These are phyloP conservation scores for Zophobas morio DNA, from an alignment of 1,140 invertebrate species.

Conservation along the genomic window DNA sequence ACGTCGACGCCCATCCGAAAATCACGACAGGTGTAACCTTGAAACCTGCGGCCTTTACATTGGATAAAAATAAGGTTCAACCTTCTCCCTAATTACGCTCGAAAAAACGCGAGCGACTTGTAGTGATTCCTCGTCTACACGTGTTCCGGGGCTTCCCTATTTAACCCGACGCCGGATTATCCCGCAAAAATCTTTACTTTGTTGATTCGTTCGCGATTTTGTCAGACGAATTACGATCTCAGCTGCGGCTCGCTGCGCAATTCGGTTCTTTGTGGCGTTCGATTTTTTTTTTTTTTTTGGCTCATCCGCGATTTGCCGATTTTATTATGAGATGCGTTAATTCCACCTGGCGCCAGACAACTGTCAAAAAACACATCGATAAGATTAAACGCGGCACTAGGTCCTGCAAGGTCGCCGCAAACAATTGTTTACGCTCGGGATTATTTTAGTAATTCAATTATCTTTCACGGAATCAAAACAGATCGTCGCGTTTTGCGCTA, in stretches of 20 bases:
- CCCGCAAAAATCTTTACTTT: no score
- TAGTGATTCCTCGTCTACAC: no score
- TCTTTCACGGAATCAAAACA: constrained; percentile 6
- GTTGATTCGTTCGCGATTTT: constrained; percentile 2
- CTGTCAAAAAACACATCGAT: constrained; percentile 15
- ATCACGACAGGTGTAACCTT: constrained; percentile 45
- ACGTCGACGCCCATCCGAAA: constrained; percentile 30
- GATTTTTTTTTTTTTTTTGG: constrained; percentile 6
- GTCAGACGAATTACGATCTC: background rate
- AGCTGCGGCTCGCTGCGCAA: constrained; percentile 28
- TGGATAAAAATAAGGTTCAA: constrained; percentile 46
- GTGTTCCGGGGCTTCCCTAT: no score
- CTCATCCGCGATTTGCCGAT: constrained; percentile 4
- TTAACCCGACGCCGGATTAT: no score
- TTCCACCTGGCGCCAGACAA: constrained; percentile 18
- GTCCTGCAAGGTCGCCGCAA: background rate
- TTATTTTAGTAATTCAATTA: constrained; percentile 19
- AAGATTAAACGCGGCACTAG: constrained; percentile 16
- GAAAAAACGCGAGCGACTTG: background rate
- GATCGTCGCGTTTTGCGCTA: background rate
- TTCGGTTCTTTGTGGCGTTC: constrained; percentile 3
- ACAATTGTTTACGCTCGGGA: constrained; percentile 15
- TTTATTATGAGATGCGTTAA: constrained; percentile 12
- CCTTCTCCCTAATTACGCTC: constrained; percentile 25
- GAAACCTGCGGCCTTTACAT: constrained; percentile 47